Evolutionary conservation across 2,113 vertebrate species (phyloP).

Genomic region (Ranitomeya variabilis): DNA sequence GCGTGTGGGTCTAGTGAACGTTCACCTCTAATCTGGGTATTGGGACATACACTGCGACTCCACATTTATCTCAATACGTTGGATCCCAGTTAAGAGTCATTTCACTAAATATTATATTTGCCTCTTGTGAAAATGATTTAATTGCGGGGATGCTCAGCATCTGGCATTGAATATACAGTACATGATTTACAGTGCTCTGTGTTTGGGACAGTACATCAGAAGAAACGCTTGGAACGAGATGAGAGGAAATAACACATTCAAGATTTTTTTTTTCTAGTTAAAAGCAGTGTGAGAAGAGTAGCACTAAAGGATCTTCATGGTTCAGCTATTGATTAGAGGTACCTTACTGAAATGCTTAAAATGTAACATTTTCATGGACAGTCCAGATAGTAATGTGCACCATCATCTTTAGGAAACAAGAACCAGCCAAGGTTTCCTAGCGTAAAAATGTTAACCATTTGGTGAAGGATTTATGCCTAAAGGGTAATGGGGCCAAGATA

Average conservation of each 20-base stretch:
- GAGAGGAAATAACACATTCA: slow-evolving; percentile 7
- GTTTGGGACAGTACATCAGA: slow-evolving; percentile 1
- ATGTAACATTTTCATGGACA: background rate
- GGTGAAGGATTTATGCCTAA: background rate
- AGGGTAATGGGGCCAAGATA: background rate
- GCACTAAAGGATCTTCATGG: background rate
- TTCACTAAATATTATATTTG: background rate
- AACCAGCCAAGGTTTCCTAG: background rate
- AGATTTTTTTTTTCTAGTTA: background rate
- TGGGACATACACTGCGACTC: background rate
- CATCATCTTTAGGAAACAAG: background rate
- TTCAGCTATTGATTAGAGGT: background rate
- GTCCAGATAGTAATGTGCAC: background rate
- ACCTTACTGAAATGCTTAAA: background rate
- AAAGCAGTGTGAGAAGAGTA: background rate
- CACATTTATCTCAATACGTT: background rate
- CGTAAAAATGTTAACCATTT: background rate
- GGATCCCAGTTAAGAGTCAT: slow-evolving; percentile 47
- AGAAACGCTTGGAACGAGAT: slow-evolving; percentile 33
- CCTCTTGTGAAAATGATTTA: background rate
- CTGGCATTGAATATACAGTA: background rate
- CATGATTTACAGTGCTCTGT: slow-evolving; percentile 1
- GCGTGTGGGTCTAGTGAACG: no score
- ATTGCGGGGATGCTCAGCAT: background rate
- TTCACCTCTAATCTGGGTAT: no score